phyloP scores from a whole-genome alignment of 2,797 vertebrate genomes.

The Enteromius argenteus region DNA sequence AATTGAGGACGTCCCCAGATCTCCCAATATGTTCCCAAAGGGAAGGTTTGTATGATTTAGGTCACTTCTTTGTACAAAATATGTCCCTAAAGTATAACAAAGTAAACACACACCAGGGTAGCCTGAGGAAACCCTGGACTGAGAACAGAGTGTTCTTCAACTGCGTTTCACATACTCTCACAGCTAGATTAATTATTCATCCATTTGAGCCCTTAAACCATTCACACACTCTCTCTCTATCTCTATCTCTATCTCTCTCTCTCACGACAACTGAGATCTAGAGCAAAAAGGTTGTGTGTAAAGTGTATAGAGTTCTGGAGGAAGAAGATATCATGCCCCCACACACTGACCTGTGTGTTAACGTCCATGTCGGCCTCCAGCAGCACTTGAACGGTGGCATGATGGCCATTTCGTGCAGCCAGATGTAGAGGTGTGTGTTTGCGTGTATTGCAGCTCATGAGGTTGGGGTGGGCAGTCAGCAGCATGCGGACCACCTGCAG shows the following conservation, averaged over 20 bases:
- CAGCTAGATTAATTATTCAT: conserved; percentile 60
- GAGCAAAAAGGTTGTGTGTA: background rate
- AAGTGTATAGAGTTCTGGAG: background rate
- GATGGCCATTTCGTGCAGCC: conserved; percentile 93
- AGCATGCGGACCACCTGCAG: conserved; percentile 95
- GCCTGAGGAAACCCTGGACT: conserved; percentile 43
- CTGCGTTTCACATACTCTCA: conserved; percentile 45
- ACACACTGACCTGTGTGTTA: conserved; percentile 89
- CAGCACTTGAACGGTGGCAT: conserved; percentile 87
- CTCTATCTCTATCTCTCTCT: background rate
- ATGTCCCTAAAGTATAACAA: conserved; percentile 27
- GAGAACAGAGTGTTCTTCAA: conserved; percentile 60
- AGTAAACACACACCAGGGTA: conserved; percentile 51
- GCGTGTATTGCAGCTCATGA: conserved; percentile 89
- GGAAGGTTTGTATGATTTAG: background rate
- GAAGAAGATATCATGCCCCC: background rate
- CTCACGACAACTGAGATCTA: background rate
- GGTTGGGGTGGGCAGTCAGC: conserved; percentile 90
- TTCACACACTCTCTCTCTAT: conserved; percentile 32
- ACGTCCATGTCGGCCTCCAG: conserved; percentile 94
- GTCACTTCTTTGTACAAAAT: conserved; percentile 13
- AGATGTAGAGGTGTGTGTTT: conserved; percentile 93
- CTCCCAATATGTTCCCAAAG: conserved; percentile 12
- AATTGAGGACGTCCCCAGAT: background rate
- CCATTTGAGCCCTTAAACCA: conserved; percentile 47